phyloP scores from a whole-genome alignment of 2,888 invertebrate species.

The Balanococcus diminutus region DNA sequence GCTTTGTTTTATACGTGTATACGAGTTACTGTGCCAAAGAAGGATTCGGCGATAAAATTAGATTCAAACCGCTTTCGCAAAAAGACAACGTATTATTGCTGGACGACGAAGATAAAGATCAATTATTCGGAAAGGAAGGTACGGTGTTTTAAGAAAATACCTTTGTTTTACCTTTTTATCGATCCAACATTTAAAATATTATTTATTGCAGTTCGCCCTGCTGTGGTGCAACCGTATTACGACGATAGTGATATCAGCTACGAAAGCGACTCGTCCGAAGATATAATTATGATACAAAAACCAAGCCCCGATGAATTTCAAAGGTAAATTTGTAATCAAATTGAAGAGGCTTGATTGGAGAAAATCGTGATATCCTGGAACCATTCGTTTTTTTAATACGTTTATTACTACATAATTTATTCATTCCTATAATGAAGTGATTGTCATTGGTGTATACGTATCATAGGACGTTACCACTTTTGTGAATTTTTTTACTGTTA shows the following conservation, averaged over 20 bases:
- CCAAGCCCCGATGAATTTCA: constrained; percentile 1
- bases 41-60: constrained; percentile 14
- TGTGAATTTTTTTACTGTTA: neutral
- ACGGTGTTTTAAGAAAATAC: neutral
- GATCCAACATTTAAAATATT: neutral
- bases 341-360: neutral
- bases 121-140: constrained; percentile 48
- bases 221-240: constrained; percentile 58
- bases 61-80: constrained; percentile 41
- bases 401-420: neutral
- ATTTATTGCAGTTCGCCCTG: constrained; percentile 43
- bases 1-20: constrained; percentile 40
- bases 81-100: constrained; percentile 34
- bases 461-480: neutral
- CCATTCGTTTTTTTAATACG: neutral
- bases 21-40: constrained; percentile 1
- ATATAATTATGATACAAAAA: constrained; percentile 45
- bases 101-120: constrained; percentile 52
- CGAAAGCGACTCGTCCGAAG: constrained; percentile 48
- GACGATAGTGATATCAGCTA: constrained; percentile 58
- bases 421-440: too few species aligned
- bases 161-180: neutral
- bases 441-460: neutral
- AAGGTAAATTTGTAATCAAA: neutral
- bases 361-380: neutral